Evolutionary conservation across 1,140 invertebrate species (phyloP), one percentile per base, ranked within the genome.

Genomic region (Brachionus paranguensis): DNA sequence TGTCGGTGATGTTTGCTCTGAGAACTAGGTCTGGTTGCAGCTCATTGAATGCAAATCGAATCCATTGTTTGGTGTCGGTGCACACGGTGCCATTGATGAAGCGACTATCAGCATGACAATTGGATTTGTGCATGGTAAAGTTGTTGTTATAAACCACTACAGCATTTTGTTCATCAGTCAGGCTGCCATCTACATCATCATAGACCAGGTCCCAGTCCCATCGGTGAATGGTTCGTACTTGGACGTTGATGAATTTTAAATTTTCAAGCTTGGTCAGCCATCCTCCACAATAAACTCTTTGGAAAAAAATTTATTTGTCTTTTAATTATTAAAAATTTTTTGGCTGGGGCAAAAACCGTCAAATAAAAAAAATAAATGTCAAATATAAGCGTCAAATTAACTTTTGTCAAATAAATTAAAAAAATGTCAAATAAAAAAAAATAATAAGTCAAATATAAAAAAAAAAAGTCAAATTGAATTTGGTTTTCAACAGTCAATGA

Each of bases 31-130:
- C 65, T 70, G 65, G 65, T n/a, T 43, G 29, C 3, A 78, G 50
- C 14, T 64, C 53, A 81, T 81, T 81, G 10, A 27, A 81, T 5
- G 78, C 53, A 33, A 81, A 81, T 60, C 78, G 20, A n/a, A 81
- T 81, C 78, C 78, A 81, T 17, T 47, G 20, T 20, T 29, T 64
- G 11, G 27, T n/a, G 27, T 37, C n/a, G 11, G 24, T 60, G 27
- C 78, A 81, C 10, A 81, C 24, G 29, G 53, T 27, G 10, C 53
- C 53, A 20, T 45, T 45, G 11, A 11, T 43, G 33, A 81, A 81
- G 3, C n/a, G 37, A 8, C 3, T 43, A 41, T 64, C 41, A 29
- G 3, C 17, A 14, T 12, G 17, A 64, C 78, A 81, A 41, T 37
- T 81, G 5, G 78, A 0, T 17, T 64, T 68, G 11, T 27, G 14